Base-by-base conservation (phyloP, 2,113 vertebrate species). In the Phrynocephalus versicolor region DNA sequence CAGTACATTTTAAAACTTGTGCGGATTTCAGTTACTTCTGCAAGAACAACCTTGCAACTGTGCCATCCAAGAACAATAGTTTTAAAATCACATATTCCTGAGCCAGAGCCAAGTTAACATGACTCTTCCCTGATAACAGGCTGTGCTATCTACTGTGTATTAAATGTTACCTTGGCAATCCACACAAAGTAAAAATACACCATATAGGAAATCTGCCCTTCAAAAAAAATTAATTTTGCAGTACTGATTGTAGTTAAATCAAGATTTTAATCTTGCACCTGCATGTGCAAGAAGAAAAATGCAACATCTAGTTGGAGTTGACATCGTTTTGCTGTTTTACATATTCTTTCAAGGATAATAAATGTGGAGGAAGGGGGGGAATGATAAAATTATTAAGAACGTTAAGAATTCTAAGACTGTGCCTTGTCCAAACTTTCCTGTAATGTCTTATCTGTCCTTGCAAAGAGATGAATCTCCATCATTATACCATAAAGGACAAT, bases 31-130 rank as follows among this genome's bases (percentile, higher is more conserved):
- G 0, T 1, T 73, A 57, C 57, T 37, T 57, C 27, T 76, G 16
- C 1, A 57, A 58, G 12, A 51, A 41, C 0, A 0, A 83, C 19
- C 23, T 84, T 33, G 67, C 9, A 62, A 6, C 0, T 0, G n/a
- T 65, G 82, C 13, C 37, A 27, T 58, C 35, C 27, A 33, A 33
- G 15, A 33, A 70, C 10, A 75, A 39, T 86, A 23, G 62, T 60
- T 88, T 65, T 58, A 13, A 3, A 74, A 72, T 39, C 12, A 57
- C 30, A 71, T 60, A 10, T 30, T 13, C 55, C 86, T 33, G 21
- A 76, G 18, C 23, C 9, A 7, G 25, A 60, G 70, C 71, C 30
- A 37, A 75, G 51, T 86, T 39, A 69, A 55, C 41, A 58, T 57
- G 3, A 82, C 1, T 41, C 60, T 74, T n/a, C 79, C 33, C 27